Evolutionary conservation across 1,140 invertebrate genomes (phyloP).

Genomic region (Drosophila parvula): DNA sequence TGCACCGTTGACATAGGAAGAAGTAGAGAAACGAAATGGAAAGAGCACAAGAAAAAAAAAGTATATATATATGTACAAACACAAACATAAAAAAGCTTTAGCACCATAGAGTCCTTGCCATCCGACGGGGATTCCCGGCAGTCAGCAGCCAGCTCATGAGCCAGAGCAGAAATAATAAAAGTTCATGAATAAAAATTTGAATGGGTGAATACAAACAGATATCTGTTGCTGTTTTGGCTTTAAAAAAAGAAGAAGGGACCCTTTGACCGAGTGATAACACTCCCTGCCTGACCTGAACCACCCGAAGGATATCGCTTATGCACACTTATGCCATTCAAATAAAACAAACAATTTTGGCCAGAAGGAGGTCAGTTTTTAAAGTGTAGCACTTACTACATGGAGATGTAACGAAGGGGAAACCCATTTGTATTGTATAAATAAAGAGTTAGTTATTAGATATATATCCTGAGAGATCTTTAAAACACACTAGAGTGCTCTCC

Average conservation of each 20-base stretch:
- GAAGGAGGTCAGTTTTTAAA: constrained; percentile 32
- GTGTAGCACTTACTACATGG: neutral
- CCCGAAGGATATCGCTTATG: constrained; percentile 34
- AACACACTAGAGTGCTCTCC: too few relatives aligned
- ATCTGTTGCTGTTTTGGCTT: constrained; percentile 76
- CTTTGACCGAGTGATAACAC: constrained; percentile 34
- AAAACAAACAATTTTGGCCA: constrained; percentile 22
- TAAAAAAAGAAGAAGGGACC: constrained; percentile 46
- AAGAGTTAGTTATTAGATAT: neutral
- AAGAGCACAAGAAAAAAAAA: constrained; percentile 24
- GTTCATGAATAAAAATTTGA: constrained; percentile 81
- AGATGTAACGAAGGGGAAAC: constrained; percentile 1
- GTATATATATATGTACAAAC: constrained; percentile 29
- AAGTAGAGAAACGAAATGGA: constrained; percentile 20
- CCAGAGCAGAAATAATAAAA: constrained; percentile 69
- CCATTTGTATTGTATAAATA: neutral
- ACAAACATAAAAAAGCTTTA: constrained; percentile 48
- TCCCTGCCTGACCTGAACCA: constrained; percentile 18
- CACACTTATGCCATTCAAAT: constrained; percentile 38
- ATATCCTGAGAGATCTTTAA: too few relatives aligned
- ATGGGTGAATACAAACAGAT: constrained; percentile 76
- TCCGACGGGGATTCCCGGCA: constrained; percentile 26
- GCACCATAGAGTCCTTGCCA: constrained; percentile 21
- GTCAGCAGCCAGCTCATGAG: constrained; percentile 54
- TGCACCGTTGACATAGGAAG: constrained; percentile 41